Base-by-base conservation (phyloP, 1,140 invertebrate species). In the Tachypleus tridentatus region DNA sequence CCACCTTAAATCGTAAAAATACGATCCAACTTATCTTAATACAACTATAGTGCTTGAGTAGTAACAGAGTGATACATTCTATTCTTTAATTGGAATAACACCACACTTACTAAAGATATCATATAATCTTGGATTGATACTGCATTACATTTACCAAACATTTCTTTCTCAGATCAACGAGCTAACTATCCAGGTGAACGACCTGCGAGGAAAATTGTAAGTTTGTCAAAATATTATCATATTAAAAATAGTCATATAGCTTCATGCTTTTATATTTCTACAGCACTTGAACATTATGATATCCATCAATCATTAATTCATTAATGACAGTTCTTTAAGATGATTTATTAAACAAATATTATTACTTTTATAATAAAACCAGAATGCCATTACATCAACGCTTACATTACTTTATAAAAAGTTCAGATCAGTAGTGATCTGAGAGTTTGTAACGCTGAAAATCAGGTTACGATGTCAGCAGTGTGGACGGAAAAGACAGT, bases 141-240 rank as follows among this genome's bases (percentile, higher is more conserved):
- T 29, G 29, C 29, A 29, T 29, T 29, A 29, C 29, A 29, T 29
- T 29, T 29, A 29, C 29, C 29, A 29, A 29, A 29, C 29, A 29
- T 29, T 2, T 29, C 29, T 57, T 4, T 68, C 68, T 8, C 57
- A 67, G 68, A 67, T 98, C 81, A 84, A 95, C 78, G 94, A 98
- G 81, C 87, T 99, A 78, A 98, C 97, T 84, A 92, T 95, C 82
- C 93, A 97, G 85, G 96, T 99, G 75, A 99, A 99, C 80, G 97
- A 99, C 83, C 88, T 98, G 76, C 89, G 96, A 83, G 97, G 97
- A 78, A 98, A 99, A 89, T 99, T 99, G 94, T 97, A 85, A 93
- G 92, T 93, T 29, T 29, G 2, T 66, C 47, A 9, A 62, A 57
- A 61, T 48, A 48, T 60, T 58, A 9, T 6, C 59, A 11, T 60